Evolutionary conservation across 92 coral and sea anemone genomes (phyloP).

Genomic region (Actinernus sp.): DNA sequence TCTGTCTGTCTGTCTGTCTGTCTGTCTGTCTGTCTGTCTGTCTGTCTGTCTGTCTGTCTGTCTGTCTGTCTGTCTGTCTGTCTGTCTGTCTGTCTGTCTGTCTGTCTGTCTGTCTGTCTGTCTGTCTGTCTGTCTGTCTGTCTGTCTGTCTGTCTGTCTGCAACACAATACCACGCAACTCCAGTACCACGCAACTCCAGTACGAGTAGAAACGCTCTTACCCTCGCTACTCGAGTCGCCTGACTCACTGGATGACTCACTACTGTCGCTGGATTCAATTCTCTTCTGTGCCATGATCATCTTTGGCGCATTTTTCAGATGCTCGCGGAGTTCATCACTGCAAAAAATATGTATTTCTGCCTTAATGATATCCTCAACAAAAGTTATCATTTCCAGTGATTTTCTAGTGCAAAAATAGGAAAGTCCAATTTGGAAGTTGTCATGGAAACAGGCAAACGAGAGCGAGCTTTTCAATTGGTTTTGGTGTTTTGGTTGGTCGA

Average conservation of each 20-base stretch:
- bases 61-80: no score
- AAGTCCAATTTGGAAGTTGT: background rate
- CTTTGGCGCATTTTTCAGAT: constrained; percentile 97
- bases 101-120: no score
- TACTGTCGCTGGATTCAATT: constrained; percentile 72
- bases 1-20: no score
- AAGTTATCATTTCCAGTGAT: background rate
- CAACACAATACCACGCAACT: background rate
- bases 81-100: no score
- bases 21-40: no score
- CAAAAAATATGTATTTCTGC: constrained; percentile 5
- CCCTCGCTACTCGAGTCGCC: constrained; percentile 75
- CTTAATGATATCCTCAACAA: no score
- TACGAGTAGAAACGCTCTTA: background rate
- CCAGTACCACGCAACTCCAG: background rate
- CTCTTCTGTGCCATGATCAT: constrained; percentile 87
- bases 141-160: no score
- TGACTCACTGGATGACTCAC: constrained; percentile 47
- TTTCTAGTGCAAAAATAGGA: background rate
- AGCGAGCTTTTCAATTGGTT: background rate
- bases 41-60: no score
- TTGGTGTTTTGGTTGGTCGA: no score
- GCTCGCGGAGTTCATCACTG: constrained; percentile 97
- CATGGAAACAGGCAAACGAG: background rate
- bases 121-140: no score